phyloP scores from a whole-genome alignment of 2,888 invertebrate genomes.

The Metallyticus violacea region DNA sequence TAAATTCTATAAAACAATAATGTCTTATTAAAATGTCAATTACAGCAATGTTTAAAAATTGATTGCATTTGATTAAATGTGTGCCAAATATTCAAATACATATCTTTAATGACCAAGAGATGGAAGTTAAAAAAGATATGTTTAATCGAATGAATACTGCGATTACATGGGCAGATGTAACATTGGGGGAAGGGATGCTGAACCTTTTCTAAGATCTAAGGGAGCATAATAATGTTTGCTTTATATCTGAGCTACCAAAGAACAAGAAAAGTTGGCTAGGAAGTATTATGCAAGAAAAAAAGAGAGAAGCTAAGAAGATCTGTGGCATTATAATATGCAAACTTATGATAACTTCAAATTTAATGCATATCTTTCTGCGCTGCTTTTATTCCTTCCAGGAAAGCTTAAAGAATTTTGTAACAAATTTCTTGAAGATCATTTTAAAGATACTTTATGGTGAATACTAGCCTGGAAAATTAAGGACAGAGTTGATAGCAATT shows the following conservation, averaged over 20 bases:
- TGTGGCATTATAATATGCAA: constrained; percentile 38
- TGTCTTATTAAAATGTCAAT: no score
- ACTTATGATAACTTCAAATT: constrained; percentile 37
- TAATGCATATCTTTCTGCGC: constrained; percentile 37
- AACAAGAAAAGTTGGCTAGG: background rate
- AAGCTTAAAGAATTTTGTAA: constrained; percentile 31
- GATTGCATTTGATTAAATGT: no score
- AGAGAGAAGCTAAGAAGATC: constrained; percentile 35
- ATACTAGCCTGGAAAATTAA: constrained; percentile 28
- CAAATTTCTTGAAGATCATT: constrained; percentile 29
- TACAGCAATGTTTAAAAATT: no score
- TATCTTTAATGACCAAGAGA: no score
- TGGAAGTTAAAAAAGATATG: no score
- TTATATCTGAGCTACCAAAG: background rate
- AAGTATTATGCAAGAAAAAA: background rate
- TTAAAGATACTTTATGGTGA: constrained; percentile 24
- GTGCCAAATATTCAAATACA: no score
- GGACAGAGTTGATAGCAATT: constrained; percentile 36
- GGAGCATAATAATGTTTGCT: background rate
- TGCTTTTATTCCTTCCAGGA: constrained; percentile 37
- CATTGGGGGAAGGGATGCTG: no score
- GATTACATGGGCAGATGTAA: no score
- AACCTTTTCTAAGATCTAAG: no score
- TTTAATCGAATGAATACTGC: no score
- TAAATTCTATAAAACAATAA: no score